Evolutionary conservation across 2,888 invertebrate species (phyloP), one percentile per base, ranked within the genome.

Genomic region (Ypsolopha sequella): DNA sequence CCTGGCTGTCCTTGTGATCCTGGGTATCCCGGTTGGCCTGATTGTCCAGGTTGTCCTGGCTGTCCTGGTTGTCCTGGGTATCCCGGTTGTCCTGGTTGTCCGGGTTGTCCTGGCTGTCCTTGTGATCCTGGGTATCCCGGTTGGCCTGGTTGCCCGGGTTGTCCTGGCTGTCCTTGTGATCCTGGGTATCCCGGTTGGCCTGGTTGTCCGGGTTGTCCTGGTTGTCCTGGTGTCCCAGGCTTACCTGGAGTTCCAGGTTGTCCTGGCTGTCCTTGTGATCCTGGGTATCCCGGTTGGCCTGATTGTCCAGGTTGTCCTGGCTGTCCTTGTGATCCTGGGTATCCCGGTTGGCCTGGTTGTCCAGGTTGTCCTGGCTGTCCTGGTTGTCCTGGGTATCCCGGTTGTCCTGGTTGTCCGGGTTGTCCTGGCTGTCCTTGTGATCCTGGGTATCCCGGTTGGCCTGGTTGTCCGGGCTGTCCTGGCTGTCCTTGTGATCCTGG

Each of bases 381-480:
- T 9, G 44, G 51, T n/a, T 52, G 8, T 41, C 53, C 52, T 6
- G 51, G 53, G 1, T 47, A 13, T 52, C 1, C 52, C 54, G 51
- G 46, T 6, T 50, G 38, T 9, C 53, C 53, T 0, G 51, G 49
- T 2, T 46, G 88, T 34, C 52, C 63, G 1, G 53, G 53, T 33
- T 41, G 34, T 2, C 74, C 76, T 11, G 88, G 88, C 11, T 65
- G 75, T 43, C 80, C 85, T 0, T 90, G 90, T 45, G 50, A 6
- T 9, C 53, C 55, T 0, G 44, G 49, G 2, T 38, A 6, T 9
- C 52, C 53, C 8, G 47, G 87, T 80, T 14, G 69, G 68, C 39
- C 63, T 64, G 1, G 82, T 0, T 47, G 10, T 24, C 52, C 54
- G 0, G 51, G 51, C 2, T 52, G 36, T 13, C 54, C 54, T 34